A percentile compares a stretch with the other conserved stretches of the same genome.
Conservation (phyloP, 2,888 invertebrate genomes). For the Lymantria monacha region DNA sequence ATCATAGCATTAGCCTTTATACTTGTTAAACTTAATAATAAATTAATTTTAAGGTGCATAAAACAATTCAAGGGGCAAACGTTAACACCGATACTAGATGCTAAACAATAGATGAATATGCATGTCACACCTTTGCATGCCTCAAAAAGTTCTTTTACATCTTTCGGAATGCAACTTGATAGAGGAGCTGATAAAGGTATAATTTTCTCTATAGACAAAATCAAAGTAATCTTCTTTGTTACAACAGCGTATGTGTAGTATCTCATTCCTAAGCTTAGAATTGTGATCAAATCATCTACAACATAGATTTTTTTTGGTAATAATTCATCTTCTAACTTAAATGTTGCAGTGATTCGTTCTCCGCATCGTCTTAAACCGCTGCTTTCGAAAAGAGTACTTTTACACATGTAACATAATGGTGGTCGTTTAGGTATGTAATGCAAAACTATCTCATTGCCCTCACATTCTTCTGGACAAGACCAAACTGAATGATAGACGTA, state of each 20-base stretch:
- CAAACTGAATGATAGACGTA: constrained; percentile 70
- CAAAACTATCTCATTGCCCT: constrained; percentile 64
- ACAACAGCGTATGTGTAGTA: constrained; percentile 50
- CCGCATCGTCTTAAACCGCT: constrained; percentile 66
- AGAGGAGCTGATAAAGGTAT: constrained; percentile 43
- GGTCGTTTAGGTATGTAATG: constrained; percentile 62
- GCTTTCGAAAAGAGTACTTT: constrained; percentile 63
- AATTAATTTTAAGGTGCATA: constrained; percentile 67
- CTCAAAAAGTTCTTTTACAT: constrained; percentile 52
- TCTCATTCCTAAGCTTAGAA: constrained; percentile 49
- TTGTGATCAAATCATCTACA: constrained; percentile 57
- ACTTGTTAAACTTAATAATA: constrained; percentile 66
- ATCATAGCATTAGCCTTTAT: constrained; percentile 54
- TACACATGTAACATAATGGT: constrained; percentile 64
- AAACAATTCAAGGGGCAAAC: constrained; percentile 65
- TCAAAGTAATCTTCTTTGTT: constrained; percentile 46
- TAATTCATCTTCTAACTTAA: constrained; percentile 43
- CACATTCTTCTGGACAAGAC: constrained; percentile 75
- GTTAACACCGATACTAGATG: constrained; percentile 62
- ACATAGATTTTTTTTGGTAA: constrained; percentile 49
- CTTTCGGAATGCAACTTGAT: constrained; percentile 45
- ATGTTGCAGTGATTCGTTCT: constrained; percentile 57
- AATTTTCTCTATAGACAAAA: constrained; percentile 60
- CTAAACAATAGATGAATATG: constrained; percentile 70
- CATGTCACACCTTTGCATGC: constrained; percentile 58